Conservation (phyloP, 2,113 vertebrate species). For the Thermophis baileyi region DNA sequence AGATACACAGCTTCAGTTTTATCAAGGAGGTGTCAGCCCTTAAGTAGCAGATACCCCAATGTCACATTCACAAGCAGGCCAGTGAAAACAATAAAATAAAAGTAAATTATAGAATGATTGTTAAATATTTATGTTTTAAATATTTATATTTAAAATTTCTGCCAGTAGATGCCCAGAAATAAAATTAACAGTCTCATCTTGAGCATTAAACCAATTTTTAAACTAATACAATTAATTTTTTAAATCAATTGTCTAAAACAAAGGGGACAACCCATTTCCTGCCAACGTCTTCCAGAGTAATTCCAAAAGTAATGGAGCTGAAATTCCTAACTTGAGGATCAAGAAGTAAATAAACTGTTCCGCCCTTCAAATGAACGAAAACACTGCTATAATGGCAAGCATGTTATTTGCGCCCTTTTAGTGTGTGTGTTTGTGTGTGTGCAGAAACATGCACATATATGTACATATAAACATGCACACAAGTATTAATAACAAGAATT, state of each 20-base stretch:
- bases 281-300: background rate
- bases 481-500: background rate
- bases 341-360: background rate
- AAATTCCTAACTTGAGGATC: background rate
- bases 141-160: background rate
- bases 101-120: background rate
- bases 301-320: background rate
- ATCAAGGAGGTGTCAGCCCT: background rate
- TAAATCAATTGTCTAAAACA: background rate
- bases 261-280: background rate
- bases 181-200: background rate
- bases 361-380: background rate
- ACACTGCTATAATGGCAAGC: background rate
- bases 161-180: background rate
- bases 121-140: background rate
- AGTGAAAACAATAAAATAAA: background rate
- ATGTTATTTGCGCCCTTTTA: background rate
- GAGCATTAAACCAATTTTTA: background rate
- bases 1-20: background rate
- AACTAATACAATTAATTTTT: background rate
- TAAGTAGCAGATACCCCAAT: background rate
- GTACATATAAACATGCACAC: background rate
- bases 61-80: background rate
- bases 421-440: background rate
- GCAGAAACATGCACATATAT: background rate